Base-by-base conservation (phyloP, 2,888 invertebrate species). In the Stratiomys singularior region DNA sequence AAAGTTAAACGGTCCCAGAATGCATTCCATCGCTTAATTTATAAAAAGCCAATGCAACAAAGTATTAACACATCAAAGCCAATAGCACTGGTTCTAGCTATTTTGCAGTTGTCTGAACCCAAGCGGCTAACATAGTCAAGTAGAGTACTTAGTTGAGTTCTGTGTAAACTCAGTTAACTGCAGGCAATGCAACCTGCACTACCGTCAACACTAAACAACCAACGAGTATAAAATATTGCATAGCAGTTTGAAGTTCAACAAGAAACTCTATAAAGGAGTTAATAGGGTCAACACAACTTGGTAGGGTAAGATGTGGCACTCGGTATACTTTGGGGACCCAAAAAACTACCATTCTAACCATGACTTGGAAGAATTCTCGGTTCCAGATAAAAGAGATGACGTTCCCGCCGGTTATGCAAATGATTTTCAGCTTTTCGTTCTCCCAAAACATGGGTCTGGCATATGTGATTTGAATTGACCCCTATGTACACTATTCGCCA, bases 201-300 rank as follows among this genome's bases (percentile, higher is more conserved):
- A 9, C 37, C 37, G 9, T 37, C 5, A 9, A 3, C 37, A 37
- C 37, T 3, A 37, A 37, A 37, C 37, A 9, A 9, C 37, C 3
- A 13, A 27, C 11, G 30, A 69, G 47, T 27, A 25, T 25, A 11
- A 9, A 47, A 27, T 69, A 69, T 23, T 47, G 30, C 69, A 23
- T 46, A 47, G 25, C 69, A 69, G 47, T 25, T 69, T 69, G 69
- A 69, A 46, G 69, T 69, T 69, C 46, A 69, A 13, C 47, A 47
- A 13, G 2, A 30, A 37, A 9, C n/a, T n/a, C 30, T 25, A 23
- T 46, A 13, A 11, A 30, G 30, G 30, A 30, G 7, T n/a, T 64
- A 60, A 64, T 64, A 64, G 15, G 64, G 27, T 27, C 30, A 30
- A 7, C 11, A 15, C n/a, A n/a, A 30, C 11, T 1, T 30, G 28